phyloP scores from a whole-genome alignment of 37 sponge, comb jelly and placozoan genomes.

The Oopsacas minuta region DNA sequence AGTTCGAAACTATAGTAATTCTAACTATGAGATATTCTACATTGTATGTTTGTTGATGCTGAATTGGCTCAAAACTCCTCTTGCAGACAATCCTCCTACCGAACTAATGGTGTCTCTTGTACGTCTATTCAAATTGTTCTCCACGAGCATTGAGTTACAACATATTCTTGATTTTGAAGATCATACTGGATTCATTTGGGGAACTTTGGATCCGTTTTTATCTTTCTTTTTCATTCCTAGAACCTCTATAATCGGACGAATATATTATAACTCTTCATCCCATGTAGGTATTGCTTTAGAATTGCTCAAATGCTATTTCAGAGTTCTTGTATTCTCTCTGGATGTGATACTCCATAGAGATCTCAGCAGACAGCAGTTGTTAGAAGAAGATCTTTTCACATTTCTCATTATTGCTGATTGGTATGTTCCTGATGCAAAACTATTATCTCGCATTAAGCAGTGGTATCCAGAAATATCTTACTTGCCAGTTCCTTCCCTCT shows the following conservation, averaged over 20 bases:
- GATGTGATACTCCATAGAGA: background rate
- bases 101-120: background rate
- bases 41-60: background rate
- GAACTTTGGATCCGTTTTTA: background rate
- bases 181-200: background rate
- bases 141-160: background rate
- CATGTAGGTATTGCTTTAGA: background rate
- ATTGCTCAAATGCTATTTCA: background rate
- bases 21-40: background rate
- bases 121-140: background rate
- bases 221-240: conserved; percentile 5
- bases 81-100: background rate
- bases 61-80: background rate
- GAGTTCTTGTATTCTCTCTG: background rate
- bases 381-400: background rate
- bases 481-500: background rate
- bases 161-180: background rate
- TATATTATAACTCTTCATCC: background rate
- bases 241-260: background rate
- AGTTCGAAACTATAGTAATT: background rate
- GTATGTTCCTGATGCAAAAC: background rate
- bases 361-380: background rate
- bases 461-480: background rate
- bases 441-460: background rate
- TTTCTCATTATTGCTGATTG: background rate